Base-by-base conservation (phyloP, 2,888 invertebrate species). In the Stenoptilia bipunctidactyla region DNA sequence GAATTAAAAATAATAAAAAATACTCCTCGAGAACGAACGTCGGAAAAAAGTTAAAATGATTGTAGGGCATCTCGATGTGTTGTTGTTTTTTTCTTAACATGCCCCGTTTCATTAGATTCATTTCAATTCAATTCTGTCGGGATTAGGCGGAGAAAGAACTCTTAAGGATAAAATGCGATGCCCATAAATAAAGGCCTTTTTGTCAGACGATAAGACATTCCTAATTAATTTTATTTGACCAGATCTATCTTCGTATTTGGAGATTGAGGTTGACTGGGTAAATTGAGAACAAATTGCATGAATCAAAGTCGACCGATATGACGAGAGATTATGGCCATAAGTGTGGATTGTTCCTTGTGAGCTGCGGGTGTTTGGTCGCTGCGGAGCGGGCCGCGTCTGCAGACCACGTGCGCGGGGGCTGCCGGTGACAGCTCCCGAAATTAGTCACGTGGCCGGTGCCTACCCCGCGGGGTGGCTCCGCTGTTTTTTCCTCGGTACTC, bases 401-500 rank as follows among this genome's bases (percentile, higher is more conserved):
- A n/a, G 42, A 45, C 68, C 77, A 73, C 79, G 77, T 74, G 75
- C 61, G 54, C 51, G 45, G 50, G 51, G 53, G 44, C 75, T 84
- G 84, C 55, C 50, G 51, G 58, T 83, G 84, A 84, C 84, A 83
- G 84, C 70, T 75, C 69, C 68, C 71, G 54, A 79, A 82, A 83
- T 83, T 70, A 77, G 80, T 79, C 83, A 80, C 83, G 83, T 83
- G 83, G 70, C 77, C 61, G 63, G 57, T 76, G 76, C 77, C 75
- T n/a, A 71, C 76, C 68, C 64, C 61, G 52, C 66, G 67, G 67
- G 72, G 66, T 59, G 66, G 12, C 30, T 4, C 6, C n/a, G 2
- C 55, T 59, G 63, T 69, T 77, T 75, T 73, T 72, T 75, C 62
- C 68, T 58, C 69, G 58, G 58, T 61, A 63, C 64, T 61, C 60